phyloP scores from a whole-genome alignment of 2,113 vertebrate genomes.

The Brachypteracias leptosomus region DNA sequence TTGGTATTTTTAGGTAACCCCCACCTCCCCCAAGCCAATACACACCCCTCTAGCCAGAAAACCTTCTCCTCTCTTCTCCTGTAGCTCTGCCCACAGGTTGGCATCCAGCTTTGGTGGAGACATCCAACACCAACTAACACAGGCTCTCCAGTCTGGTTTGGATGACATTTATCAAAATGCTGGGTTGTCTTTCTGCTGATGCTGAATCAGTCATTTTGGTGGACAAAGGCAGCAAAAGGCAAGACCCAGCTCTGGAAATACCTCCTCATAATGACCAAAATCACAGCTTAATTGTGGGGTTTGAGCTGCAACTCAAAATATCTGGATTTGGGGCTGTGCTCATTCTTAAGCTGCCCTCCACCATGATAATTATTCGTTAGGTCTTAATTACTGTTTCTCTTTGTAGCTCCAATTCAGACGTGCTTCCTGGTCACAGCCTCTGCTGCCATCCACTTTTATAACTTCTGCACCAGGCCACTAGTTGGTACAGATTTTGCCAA shows the following conservation, averaged over 20 bases:
- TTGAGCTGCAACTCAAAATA: conserved; percentile 42
- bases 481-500: neutral
- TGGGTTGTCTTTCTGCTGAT: neutral
- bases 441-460: neutral
- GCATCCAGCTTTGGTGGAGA: neutral
- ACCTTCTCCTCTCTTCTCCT: neutral
- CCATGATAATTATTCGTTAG: conserved; percentile 1
- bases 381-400: conserved; percentile 35
- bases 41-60: neutral
- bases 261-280: conserved; percentile 31
- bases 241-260: conserved; percentile 49
- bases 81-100: conserved; percentile 24
- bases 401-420: neutral
- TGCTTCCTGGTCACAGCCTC: neutral
- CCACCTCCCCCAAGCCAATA: neutral
- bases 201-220: conserved; percentile 18
- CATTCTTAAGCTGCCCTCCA: neutral
- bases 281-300: conserved; percentile 58
- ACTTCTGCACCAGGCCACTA: neutral
- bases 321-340: conserved; percentile 33
- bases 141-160: conserved; percentile 35
- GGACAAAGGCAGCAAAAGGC: neutral
- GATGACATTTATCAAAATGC: conserved; percentile 46
- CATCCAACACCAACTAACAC: neutral
- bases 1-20: neutral